Base-by-base conservation (phyloP, 2,797 vertebrate genomes). In the Scarus forsteni region DNA sequence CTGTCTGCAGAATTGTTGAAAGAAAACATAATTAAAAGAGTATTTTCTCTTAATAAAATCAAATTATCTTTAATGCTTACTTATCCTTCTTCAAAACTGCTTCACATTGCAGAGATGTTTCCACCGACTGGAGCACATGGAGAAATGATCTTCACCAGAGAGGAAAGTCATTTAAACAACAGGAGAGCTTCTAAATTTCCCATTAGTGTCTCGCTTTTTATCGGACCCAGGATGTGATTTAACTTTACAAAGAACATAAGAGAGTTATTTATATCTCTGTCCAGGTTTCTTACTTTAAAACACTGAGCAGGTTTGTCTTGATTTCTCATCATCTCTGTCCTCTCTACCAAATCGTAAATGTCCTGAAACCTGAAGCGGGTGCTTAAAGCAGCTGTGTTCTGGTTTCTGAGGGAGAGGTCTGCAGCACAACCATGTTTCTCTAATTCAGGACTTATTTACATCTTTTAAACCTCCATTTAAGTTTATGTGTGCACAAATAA, bases 61-160 rank as follows among this genome's bases (percentile, higher is more conserved):
- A 34, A 7, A 51, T 14, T 34, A 13, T 13, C 50, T 14, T 51
- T 14, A 51, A 34, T 34, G 10, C 48, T 3, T 10, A 7, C 16
- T 11, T 11, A 49, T 2, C 27, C 27, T 10, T 6, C 49, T 27
- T 51, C 49, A 52, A 64, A 73, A 35, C 4, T 12, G 61, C 70
- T 34, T 50, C 60, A 64, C 9, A 40, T 48, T 52, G 16, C 57
- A 50, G 40, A 34, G 9, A 50, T 51, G 19, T 38, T 51, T 5
- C 58, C 11, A 10, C 39, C 13, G 35, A 43, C 3, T 19, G 35
- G 1, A 50, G 27, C 49, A 34, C 35, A 65, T 57, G 7, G 8
- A 45, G 15, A 66, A 39, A 53, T 44, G 39, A 48, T 60, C 27
- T 27, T 44, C 4, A 19, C 3, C 35, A 69, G 10, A 7, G 39